Conservation (phyloP, 1,140 invertebrate species). For the Neodiprion fabricii region DNA sequence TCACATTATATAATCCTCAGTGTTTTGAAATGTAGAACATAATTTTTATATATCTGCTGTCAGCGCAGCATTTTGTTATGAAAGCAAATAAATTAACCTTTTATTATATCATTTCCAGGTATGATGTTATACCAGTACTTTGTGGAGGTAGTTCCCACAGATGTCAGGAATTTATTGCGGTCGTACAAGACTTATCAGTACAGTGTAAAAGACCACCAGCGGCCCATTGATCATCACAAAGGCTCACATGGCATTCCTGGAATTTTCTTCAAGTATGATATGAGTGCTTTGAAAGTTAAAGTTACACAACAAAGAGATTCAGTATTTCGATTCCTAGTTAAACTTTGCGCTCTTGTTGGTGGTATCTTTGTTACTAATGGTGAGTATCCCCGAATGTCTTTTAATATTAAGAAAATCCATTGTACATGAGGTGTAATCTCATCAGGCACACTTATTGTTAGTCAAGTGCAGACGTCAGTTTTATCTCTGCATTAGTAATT, state of each 20-base stretch:
- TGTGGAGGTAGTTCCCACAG: constrained; percentile 93
- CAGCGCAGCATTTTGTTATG: background rate
- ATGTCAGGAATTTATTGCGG: constrained; percentile 77
- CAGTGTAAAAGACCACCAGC: constrained; percentile 86
- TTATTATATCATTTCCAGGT: constrained; percentile 61
- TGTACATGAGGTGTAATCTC: background rate
- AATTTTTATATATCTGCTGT: constrained; percentile 4
- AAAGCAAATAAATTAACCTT: constrained; percentile 10
- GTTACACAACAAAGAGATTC: constrained; percentile 84
- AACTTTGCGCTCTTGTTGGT: constrained; percentile 88
- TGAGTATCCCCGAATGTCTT: constrained; percentile 34
- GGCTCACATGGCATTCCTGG: constrained; percentile 92
- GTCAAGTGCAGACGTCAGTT: background rate
- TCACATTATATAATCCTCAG: background rate
- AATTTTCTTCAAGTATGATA: constrained; percentile 95
- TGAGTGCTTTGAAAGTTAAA: constrained; percentile 85
- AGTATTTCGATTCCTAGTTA: constrained; percentile 80
- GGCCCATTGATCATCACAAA: constrained; percentile 74
- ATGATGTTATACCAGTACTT: constrained; percentile 92
- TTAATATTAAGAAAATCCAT: constrained; percentile 14
- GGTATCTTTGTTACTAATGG: constrained; percentile 89
- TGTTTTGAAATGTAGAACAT: constrained; percentile 7
- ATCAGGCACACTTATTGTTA: constrained; percentile 9
- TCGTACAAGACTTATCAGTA: constrained; percentile 89
- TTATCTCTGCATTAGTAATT: constrained; percentile 11